phyloP scores from a whole-genome alignment of 2,113 vertebrate genomes.

The Chunga burmeisteri region DNA sequence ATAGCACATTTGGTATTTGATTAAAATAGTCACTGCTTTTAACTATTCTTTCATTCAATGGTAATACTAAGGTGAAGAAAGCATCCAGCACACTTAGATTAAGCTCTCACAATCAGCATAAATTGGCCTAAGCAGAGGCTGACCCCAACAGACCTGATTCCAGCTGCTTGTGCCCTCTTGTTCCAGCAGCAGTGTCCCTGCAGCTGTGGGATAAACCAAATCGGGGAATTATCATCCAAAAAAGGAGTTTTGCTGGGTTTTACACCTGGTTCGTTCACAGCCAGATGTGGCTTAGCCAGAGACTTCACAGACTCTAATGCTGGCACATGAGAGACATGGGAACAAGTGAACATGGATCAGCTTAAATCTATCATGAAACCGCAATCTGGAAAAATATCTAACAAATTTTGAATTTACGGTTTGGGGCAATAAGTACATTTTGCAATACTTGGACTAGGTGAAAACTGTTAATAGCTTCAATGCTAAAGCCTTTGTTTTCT shows the following conservation, averaged over 20 bases:
- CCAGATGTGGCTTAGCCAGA: not conserved
- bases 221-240: not conserved
- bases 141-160: not conserved
- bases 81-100: not conserved
- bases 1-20: not conserved
- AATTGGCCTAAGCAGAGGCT: not conserved
- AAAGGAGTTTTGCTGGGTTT: not conserved
- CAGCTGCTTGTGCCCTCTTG: not conserved
- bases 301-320: not conserved
- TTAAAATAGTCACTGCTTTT: not conserved
- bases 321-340: not conserved
- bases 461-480: conserved; percentile 1
- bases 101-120: not conserved
- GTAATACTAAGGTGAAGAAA: not conserved
- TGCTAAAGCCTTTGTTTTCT: not conserved
- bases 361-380: not conserved
- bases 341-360: not conserved
- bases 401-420: not conserved
- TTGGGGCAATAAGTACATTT: not conserved
- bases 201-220: not conserved
- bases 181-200: not conserved
- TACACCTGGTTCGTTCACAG: not conserved
- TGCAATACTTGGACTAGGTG: not conserved
- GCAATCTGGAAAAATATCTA: not conserved
- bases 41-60: not conserved